Base-by-base conservation (phyloP, 2,888 invertebrate genomes). In the Seira sanloemensis region DNA sequence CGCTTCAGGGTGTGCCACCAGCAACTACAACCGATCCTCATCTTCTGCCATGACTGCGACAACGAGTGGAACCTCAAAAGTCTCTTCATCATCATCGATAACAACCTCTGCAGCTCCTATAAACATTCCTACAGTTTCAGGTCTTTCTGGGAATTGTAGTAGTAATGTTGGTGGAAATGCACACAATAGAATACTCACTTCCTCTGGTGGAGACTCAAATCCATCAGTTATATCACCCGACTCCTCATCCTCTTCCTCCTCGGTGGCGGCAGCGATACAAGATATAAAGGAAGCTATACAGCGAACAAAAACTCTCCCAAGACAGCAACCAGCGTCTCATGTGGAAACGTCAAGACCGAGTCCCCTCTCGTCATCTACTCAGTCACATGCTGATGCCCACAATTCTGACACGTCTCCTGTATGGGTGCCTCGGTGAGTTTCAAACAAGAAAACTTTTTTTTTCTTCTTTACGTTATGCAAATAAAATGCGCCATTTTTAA, bases 221-320 rank as follows among this genome's bases (percentile, higher is more conserved):
- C 73, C 82, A 65, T 86, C 86, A 65, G 86, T 81, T 27, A 74
- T 84, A 78, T 78, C 84, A 58, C 80, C 86, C 21, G 86, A 78
- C 81, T 86, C 86, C 81, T 86, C 86, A 25, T 84, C 86, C 37
- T 84, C 85, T 37, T 86, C 88, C 16, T 78, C 85, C 9, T 90
- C 90, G 89, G 92, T 93, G 86, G 93, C 94, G 91, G 94, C 95
- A 89, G 95, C 95, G 54, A 94, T 96, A 90, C 95, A 95, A 90
- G 97, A 97, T 89, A 97, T 97, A 89, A 94, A 96, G 74, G 94
- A 96, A 90, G 95, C 94, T 86, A 91, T 96, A 87, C 96, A 94
- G 92, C 94, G 95, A 91, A 94, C 94, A 78, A 94, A 94, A 91
- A 93, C 94, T 19, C 91, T 94, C 85, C 94, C 94, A 79, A 86